Evolutionary conservation across 2,113 vertebrate species (phyloP), one percentile per base, ranked within the genome.

Genomic region (Gasterosteus nipponicus): DNA sequence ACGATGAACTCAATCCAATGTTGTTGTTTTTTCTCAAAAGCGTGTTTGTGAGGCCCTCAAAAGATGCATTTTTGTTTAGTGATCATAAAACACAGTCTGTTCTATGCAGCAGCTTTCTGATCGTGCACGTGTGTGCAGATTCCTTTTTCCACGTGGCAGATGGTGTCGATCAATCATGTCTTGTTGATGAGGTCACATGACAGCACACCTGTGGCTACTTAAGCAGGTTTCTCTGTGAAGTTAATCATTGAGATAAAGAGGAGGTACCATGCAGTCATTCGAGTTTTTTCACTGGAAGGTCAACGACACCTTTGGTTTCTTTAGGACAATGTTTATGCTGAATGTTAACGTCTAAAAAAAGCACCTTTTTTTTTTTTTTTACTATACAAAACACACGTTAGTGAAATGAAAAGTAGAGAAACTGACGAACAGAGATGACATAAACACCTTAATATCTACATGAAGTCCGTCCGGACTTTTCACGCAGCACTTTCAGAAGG

Each of bases 191-290:
- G 49, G 44, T 77, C 80, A 82, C 33, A 68, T 82, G 68, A 76
- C 68, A 69, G 62, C 83, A 47, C 79, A 82, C 79, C 83, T 85
- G 83, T 59, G 68, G 51, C 79, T 75, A 18, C 67, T 68, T 49
- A 59, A 67, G 66, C 66, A 35, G 38, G 19, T 71, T 26, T 58
- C 31, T 59, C 54, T 62, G 33, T 42, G 70, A 33, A 59, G 41
- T 49, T 38, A 61, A 62, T 81, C 39, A 57, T 39, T 56, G n/a
- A 51, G 72, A 70, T 57, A 35, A 51, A 22, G 29, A 78, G 64
- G 58, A 16, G 56, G 42, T 33, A 33, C 38, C 69, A 18, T 8
- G 4, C 31, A 16, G n/a, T 6, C 46, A 0, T 16, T 19, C 7
- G 3, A 11, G 10, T 67, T 67, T 57, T 57, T 22, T n/a, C 51